Percentiles rank a stretch among this genome's conserved stretches.
These are phyloP conservation scores for Teleogryllus occipitalis DNA, from an alignment of 1,140 invertebrate genomes.

Conservation along the genomic window DNA sequence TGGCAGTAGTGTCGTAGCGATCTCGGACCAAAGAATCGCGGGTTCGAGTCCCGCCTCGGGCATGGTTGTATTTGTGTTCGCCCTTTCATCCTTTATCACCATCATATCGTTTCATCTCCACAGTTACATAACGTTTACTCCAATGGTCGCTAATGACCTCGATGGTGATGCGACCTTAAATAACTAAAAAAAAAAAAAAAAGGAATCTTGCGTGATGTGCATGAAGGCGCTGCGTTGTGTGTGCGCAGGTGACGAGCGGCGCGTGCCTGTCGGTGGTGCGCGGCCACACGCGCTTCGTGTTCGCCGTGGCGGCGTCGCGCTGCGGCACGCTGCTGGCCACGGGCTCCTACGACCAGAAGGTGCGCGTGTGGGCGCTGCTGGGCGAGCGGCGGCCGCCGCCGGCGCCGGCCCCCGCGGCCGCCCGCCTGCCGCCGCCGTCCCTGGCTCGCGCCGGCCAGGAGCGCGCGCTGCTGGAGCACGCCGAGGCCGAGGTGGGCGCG, in stretches of 20 bases:
- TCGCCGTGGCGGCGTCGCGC: conserved; percentile 43
- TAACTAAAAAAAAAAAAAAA: no score
- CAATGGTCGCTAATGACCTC: no score
- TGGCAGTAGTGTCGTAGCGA: no score
- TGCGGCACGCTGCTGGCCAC: conserved; percentile 43
- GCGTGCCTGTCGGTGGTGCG: conserved; percentile 48
- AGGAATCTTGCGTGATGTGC: neutral
- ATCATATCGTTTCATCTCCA: no score
- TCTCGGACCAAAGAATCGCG: no score
- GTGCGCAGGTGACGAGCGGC: conserved; percentile 26
- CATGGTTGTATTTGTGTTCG: no score
- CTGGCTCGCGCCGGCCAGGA: conserved; percentile 31
- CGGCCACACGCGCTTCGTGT: conserved; percentile 45
- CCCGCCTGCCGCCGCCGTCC: no score
- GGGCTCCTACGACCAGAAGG: conserved; percentile 28
- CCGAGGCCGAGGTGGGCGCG: conserved; percentile 35
- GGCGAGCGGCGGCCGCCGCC: neutral
- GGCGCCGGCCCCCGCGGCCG: no score
- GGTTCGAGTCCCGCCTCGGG: no score
- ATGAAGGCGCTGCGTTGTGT: neutral
- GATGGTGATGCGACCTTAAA: no score
- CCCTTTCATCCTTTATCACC: no score
- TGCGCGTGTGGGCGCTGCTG: neutral
- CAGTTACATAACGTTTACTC: no score
- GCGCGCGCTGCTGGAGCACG: conserved; percentile 37